A percentile compares a stretch with the other conserved stretches of the same genome.
phyloP scores from a whole-genome alignment of 2,797 vertebrate species.

The Natrix natrix region DNA sequence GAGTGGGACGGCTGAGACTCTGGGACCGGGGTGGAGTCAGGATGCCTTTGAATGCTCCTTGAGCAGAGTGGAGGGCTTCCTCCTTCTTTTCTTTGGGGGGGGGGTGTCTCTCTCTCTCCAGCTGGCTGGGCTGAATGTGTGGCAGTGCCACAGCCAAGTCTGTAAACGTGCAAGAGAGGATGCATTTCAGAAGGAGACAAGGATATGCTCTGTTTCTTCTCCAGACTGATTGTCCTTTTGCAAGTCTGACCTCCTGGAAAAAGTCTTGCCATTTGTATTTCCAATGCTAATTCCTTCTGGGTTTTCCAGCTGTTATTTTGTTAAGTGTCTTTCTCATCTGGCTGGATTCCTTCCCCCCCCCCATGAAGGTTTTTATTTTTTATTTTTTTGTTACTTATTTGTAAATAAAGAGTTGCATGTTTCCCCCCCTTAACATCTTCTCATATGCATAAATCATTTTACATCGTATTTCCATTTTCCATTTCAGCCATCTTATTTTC shows the following conservation, averaged over 20 bases:
- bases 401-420: too few relatives aligned
- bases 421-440: too few relatives aligned
- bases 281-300: not conserved
- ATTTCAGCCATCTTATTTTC: too few relatives aligned
- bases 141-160: slow-evolving; percentile 41
- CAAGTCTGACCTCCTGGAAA: not conserved
- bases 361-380: too few relatives aligned
- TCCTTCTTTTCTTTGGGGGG: slow-evolving; percentile 18
- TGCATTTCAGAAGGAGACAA: not conserved
- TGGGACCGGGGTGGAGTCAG: slow-evolving; percentile 60
- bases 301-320: not conserved
- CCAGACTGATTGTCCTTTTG: not conserved
- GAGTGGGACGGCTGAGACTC: slow-evolving; percentile 45
- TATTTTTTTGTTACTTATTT: too few relatives aligned
- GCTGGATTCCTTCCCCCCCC: not conserved
- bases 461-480: too few relatives aligned
- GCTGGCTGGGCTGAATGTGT: slow-evolving; percentile 47
- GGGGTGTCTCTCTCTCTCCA: slow-evolving; percentile 1
- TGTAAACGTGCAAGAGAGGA: not conserved
- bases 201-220: not conserved
- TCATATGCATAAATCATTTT: too few relatives aligned
- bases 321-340: not conserved
- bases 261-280: not conserved
- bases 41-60: slow-evolving; percentile 50
- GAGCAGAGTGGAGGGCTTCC: slow-evolving; percentile 45